A percentile compares a stretch with the other conserved stretches of the same genome.
phyloP scores from a whole-genome alignment of 2,113 vertebrate species.

The Psammodynastes pulverulentus region DNA sequence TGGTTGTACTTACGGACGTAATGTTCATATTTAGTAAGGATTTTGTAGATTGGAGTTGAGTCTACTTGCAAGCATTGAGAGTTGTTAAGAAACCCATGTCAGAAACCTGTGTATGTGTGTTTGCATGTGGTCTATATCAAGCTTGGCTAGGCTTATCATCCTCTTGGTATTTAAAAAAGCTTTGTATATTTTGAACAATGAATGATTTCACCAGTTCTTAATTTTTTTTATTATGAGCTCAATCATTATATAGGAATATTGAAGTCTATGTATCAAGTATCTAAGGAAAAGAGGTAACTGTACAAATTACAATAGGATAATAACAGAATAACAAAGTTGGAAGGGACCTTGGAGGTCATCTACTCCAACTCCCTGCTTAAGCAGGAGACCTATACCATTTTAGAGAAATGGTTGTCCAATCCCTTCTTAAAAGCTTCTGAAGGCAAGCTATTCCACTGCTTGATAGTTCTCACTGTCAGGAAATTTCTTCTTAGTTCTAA shows the following conservation, averaged over 20 bases:
- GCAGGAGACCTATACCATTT: neutral
- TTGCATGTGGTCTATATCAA: neutral
- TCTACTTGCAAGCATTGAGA: neutral
- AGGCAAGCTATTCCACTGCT: neutral
- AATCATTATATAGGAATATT: neutral
- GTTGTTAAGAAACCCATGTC: neutral
- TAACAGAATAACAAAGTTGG: too few species aligned
- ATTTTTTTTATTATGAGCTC: neutral
- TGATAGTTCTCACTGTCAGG: neutral
- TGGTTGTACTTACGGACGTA: neutral
- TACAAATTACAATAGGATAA: neutral
- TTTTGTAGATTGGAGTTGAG: neutral
- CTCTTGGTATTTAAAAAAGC: neutral
- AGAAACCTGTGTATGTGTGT: neutral
- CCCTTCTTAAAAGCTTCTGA: neutral
- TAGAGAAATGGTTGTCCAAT: neutral
- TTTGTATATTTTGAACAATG: neutral
- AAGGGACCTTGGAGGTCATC: too few species aligned
- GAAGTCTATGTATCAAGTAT: neutral
- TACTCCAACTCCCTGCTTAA: too few species aligned
- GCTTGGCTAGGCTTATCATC: neutral
- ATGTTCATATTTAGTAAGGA: neutral
- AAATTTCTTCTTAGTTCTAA: neutral
- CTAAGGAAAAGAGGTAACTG: neutral
- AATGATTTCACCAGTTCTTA: neutral